phyloP scores from a whole-genome alignment of 1,140 invertebrate genomes.

The Nasonia longicornis region DNA sequence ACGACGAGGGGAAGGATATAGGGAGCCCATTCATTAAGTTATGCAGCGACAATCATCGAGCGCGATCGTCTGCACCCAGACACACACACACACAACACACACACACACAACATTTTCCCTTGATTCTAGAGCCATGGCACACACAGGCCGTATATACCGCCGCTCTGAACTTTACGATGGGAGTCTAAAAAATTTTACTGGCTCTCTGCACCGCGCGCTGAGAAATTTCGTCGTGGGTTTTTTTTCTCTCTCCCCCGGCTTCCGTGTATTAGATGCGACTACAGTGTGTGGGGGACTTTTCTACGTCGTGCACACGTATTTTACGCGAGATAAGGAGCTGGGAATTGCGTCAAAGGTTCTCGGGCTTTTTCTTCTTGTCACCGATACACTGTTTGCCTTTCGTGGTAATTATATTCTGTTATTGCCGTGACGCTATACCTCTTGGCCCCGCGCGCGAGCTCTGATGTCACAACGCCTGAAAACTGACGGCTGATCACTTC shows the following conservation, averaged over 20 bases:
- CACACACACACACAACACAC: background rate
- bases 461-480: constrained; percentile 24
- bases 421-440: constrained; percentile 19
- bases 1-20: constrained; percentile 32
- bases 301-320: too few species aligned
- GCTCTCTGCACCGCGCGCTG: background rate
- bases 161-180: constrained; percentile 13
- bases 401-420: constrained; percentile 14
- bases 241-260: too few species aligned
- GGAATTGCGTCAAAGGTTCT: constrained; percentile 6
- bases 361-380: background rate
- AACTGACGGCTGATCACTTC: background rate
- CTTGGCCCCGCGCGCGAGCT: background rate
- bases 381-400: constrained; percentile 9
- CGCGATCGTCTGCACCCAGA: constrained; percentile 33
- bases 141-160: background rate
- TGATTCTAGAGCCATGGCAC: background rate
- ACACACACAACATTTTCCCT: background rate
- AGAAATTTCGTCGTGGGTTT: background rate
- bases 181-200: constrained; percentile 23
- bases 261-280: too few species aligned
- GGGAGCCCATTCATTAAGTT: constrained; percentile 46
- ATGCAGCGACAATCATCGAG: constrained; percentile 45
- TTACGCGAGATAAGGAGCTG: background rate
- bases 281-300: background rate